phyloP scores from a whole-genome alignment of 2,113 vertebrate genomes.

The Mohoua ochrocephala region DNA sequence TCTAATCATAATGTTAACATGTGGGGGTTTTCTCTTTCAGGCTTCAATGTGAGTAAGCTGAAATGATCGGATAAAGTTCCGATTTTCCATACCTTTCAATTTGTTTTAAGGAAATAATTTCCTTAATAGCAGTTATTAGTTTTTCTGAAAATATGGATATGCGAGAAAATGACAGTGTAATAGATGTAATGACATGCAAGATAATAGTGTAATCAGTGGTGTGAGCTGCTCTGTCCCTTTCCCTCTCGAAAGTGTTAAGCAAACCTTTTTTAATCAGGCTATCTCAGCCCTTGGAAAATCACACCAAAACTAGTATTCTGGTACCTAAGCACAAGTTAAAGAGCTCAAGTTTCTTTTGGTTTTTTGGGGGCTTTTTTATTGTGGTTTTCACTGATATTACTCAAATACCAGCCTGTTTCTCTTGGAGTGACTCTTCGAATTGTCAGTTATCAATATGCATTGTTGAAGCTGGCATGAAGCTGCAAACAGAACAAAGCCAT shows the following conservation, averaged over 20 bases:
- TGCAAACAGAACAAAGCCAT: neutral
- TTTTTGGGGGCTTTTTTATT: neutral
- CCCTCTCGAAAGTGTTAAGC: neutral
- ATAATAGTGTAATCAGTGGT: neutral
- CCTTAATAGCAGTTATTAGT: neutral
- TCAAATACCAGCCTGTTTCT: neutral
- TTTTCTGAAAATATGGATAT: neutral
- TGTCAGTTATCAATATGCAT: neutral
- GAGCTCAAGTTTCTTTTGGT: neutral
- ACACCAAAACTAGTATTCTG: neutral
- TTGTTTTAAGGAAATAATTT: neutral
- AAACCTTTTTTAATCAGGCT: neutral
- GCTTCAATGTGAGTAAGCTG: neutral
- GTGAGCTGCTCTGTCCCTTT: neutral
- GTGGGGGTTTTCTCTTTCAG: neutral
- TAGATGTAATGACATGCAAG: neutral
- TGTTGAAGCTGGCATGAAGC: neutral
- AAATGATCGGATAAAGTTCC: neutral
- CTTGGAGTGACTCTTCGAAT: neutral
- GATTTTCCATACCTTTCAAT: neutral
- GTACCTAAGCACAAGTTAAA: neutral
- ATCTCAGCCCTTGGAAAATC: neutral
- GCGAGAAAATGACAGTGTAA: neutral
- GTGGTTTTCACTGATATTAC: neutral
- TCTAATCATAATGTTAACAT: neutral